These are phyloP conservation scores for Onychorhynchus coronatus DNA, from an alignment of 2,113 vertebrate genomes.

Conservation along the genomic window DNA sequence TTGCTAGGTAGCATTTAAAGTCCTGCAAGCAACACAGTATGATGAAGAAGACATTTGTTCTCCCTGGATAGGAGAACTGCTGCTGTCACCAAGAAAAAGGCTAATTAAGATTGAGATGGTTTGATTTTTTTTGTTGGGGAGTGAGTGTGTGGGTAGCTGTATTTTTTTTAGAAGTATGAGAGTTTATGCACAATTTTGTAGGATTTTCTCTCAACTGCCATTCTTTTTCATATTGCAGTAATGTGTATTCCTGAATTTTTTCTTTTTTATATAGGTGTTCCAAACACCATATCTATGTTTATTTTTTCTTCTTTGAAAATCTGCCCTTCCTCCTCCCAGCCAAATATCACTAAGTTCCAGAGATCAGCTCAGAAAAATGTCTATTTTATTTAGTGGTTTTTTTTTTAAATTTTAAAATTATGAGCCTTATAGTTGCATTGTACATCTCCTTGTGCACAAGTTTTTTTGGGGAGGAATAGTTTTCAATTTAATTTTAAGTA, in stretches of 20 bases:
- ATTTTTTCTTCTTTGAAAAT: neutral
- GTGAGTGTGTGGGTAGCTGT: fast-evolving
- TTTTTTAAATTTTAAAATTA: neutral
- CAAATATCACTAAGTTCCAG: neutral
- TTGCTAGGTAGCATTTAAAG: neutral
- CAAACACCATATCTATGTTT: neutral
- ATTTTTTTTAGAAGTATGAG: neutral
- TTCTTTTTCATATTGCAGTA: neutral
- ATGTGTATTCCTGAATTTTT: neutral
- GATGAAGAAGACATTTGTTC: neutral
- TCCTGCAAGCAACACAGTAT: neutral
- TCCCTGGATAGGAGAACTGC: neutral
- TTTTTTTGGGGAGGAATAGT: neutral
- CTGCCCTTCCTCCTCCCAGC: fast-evolving
- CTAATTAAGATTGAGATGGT: neutral
- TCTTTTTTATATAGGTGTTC: neutral
- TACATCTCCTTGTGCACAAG: neutral
- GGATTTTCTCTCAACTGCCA: neutral
- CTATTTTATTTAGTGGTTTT: neutral
- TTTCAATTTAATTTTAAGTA: neutral
- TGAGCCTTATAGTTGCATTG: neutral
- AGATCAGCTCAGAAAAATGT: neutral
- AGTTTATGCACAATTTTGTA: neutral
- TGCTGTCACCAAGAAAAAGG: neutral
- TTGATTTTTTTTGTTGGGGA: neutral